Evolutionary conservation across 1,140 invertebrate genomes (phyloP), one percentile per base, ranked within the genome.

Genomic region (Triops cancriformis): DNA sequence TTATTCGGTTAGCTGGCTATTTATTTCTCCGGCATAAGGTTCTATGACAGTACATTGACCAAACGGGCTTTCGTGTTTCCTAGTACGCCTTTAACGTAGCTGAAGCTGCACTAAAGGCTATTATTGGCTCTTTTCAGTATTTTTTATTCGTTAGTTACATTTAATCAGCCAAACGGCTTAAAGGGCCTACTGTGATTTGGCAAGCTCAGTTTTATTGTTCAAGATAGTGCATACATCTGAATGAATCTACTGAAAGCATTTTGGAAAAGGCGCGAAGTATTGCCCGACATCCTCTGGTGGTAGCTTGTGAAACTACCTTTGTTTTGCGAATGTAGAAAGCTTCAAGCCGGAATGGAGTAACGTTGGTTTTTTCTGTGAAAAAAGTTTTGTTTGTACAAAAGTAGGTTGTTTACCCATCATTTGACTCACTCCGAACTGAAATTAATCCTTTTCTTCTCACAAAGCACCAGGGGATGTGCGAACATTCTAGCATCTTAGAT

Each of bases 331-430:
- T 64, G 51, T 23, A 64, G 51, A 64, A 64, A 64, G 51, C 51
- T n/a, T 64, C 51, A 64, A 64, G 51, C 51, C 51, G 51, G 51
- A 23, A 64, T 64, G 51, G 51, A 64, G 51, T 64, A 64, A 64
- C 51, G 14, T 64, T 64, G 18, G 23, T 64, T 64, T 64, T 64
- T 64, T 23, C 51, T 7, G n/a, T 64, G 23, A 64, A 64, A 64
- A 23, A n/a, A 64, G 7, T 18, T 64, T 64, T n/a, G 23, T 64
- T 64, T 64, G 51, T n/a, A 37, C 31, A 37, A 37, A 37, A 37
- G 31, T 37, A 37, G 31, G 31, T 37, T 37, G 31, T 37, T 7
- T 37, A 37, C 7, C 31, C 31, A 37, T 37, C 31, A 4, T 37
- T 37, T 37, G 31, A 37, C 2, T 37, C 31, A 37, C 31, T 4